Conservation (phyloP, 2,888 invertebrate species). For the Urechis unicinctus region DNA sequence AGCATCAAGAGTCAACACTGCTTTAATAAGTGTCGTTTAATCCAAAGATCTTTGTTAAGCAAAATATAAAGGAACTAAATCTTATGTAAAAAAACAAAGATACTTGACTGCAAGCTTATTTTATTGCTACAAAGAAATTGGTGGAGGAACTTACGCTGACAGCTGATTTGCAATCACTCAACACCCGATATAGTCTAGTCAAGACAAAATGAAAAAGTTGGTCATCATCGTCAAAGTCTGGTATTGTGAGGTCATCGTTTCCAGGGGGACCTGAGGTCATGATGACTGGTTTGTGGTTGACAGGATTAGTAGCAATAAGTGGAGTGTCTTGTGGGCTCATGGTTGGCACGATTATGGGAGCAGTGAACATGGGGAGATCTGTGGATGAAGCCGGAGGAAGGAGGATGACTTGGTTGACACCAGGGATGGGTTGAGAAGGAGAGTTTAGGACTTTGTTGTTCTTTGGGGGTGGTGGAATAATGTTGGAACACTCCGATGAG, state of each 20-base stretch:
- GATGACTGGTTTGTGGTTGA: slow-evolving; percentile 2
- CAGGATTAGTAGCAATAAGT: slow-evolving; percentile 5
- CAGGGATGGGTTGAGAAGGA: background rate
- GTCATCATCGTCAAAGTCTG: slow-evolving; percentile 23
- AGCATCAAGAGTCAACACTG: no score
- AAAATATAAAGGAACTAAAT: no score
- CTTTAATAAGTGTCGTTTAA: no score
- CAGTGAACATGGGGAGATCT: slow-evolving; percentile 17
- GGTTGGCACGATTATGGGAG: slow-evolving; percentile 23
- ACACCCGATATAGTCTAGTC: slow-evolving; percentile 16
- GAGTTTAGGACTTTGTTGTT: background rate
- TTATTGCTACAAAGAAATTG: no score
- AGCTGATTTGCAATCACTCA: slow-evolving; percentile 12
- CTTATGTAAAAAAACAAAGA: no score
- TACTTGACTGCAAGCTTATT: no score
- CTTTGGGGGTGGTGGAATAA: background rate
- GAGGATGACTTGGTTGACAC: slow-evolving; percentile 6
- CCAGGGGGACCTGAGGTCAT: background rate
- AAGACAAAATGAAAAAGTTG: slow-evolving; percentile 22
- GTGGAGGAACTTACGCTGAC: slow-evolving; percentile 14
- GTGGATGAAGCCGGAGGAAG: slow-evolving; percentile 18
- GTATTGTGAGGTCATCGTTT: slow-evolving; percentile 12
- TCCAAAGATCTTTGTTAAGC: no score
- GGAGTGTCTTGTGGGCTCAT: slow-evolving; percentile 12
- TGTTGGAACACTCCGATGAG: no score